These are phyloP conservation scores for Drosophila leonis DNA, from an alignment of 2,888 invertebrate genomes.

Conservation along the genomic window DNA sequence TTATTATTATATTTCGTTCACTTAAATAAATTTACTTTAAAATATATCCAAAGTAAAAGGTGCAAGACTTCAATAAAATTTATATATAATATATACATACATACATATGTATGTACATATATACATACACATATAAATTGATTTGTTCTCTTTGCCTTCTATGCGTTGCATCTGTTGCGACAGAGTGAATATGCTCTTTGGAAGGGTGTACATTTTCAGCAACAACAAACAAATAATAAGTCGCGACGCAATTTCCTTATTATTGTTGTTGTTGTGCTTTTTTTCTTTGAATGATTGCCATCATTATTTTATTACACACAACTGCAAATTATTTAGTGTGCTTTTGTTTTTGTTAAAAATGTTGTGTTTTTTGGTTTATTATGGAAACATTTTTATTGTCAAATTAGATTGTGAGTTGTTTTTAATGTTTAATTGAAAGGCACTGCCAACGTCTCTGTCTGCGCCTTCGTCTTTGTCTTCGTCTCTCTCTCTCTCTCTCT, in stretches of 20 bases:
- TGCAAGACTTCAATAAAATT: too few species aligned
- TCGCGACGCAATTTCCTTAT: slow-evolving; percentile 44
- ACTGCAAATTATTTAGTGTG: slow-evolving; percentile 38
- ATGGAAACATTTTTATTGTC: slow-evolving; percentile 43
- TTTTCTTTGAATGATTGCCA: slow-evolving; percentile 57
- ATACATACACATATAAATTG: background rate
- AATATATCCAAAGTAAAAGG: too few species aligned
- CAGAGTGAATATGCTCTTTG: background rate
- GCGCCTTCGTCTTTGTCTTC: background rate
- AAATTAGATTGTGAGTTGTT: slow-evolving; percentile 56
- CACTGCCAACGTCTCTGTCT: slow-evolving; percentile 1
- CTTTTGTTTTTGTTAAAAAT: slow-evolving; percentile 13
- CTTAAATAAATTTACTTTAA: too few species aligned
- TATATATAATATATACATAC: too few species aligned
- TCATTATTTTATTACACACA: slow-evolving; percentile 67
- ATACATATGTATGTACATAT: too few species aligned
- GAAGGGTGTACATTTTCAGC: background rate
- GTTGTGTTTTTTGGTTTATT: slow-evolving; percentile 7
- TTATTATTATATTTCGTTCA: too few species aligned
- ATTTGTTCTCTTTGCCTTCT: background rate
- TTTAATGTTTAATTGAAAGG: slow-evolving; percentile 46
- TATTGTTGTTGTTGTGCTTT: slow-evolving; percentile 35
- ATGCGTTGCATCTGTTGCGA: background rate
- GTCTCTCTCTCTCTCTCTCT: background rate
- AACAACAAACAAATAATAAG: slow-evolving; percentile 9